A percentile compares a stretch with the other conserved stretches of the same genome.
Evolutionary conservation across 2,113 vertebrate genomes (phyloP).

Genomic region (Elaphurus davidianus): DNA sequence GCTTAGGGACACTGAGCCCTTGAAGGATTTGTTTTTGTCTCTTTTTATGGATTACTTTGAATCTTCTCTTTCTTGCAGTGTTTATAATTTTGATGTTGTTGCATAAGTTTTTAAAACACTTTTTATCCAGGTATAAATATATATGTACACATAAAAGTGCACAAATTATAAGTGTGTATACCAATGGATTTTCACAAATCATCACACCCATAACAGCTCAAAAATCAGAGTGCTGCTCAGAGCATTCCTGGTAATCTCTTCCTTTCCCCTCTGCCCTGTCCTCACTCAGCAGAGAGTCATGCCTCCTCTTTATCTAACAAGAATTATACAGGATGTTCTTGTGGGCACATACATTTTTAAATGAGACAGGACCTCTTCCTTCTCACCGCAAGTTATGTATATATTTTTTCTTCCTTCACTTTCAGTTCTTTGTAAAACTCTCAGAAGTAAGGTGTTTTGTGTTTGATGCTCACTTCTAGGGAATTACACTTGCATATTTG

Average conservation of each 20-base stretch:
- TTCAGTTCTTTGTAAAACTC: background rate
- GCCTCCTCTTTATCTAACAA: background rate
- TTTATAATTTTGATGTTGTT: background rate
- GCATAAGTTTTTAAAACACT: background rate
- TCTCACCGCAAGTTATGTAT: background rate
- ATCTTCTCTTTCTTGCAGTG: background rate
- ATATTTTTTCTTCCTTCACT: background rate
- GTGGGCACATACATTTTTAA: background rate
- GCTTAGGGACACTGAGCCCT: background rate
- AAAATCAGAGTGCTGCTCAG: background rate
- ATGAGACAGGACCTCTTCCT: background rate
- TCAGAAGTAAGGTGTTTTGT: background rate
- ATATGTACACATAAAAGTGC: background rate
- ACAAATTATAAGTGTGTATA: background rate
- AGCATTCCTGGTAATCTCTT: accelerated
- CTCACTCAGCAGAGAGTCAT: accelerated
- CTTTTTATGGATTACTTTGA: background rate
- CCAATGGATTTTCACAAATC: background rate
- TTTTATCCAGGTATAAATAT: background rate
- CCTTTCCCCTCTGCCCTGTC: background rate
- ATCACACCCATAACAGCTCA: background rate
- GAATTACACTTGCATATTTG: background rate
- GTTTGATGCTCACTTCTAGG: background rate
- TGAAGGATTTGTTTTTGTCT: background rate
- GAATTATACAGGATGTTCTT: background rate